These are phyloP conservation scores for Limnodromus scolopaceus DNA, from an alignment of 2,797 vertebrate genomes.

Conservation along the genomic window DNA sequence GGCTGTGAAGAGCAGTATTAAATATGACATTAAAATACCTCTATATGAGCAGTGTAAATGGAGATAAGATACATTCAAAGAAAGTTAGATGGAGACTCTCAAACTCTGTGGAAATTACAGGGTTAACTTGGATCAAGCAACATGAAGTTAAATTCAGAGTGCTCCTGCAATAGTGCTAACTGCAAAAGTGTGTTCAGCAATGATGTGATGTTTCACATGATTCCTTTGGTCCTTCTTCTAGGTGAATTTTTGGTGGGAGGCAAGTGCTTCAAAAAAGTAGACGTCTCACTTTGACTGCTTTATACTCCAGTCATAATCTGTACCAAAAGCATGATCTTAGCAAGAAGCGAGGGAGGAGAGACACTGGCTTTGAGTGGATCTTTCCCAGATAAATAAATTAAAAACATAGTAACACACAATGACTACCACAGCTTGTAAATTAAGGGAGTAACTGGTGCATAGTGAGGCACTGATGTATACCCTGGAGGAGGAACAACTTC, in stretches of 20 bases:
- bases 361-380: background rate
- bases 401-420: slow-evolving; percentile 32
- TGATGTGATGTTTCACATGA: background rate
- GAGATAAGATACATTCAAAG: background rate
- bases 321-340: background rate
- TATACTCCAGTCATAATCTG: background rate
- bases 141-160: background rate
- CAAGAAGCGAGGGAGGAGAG: background rate
- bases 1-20: background rate
- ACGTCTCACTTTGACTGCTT: background rate
- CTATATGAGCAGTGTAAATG: background rate
- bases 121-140: background rate
- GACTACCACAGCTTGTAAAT: slow-evolving; percentile 36
- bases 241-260: background rate
- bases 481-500: slow-evolving; percentile 39
- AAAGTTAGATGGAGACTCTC: background rate
- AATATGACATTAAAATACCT: background rate
- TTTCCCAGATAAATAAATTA: slow-evolving; percentile 56
- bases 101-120: background rate
- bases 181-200: background rate
- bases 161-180: background rate
- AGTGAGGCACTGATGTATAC: slow-evolving; percentile 40
- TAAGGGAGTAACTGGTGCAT: slow-evolving; percentile 39
- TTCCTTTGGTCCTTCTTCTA: background rate
- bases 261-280: background rate